A percentile compares a stretch with the other conserved stretches of the same genome.
These are phyloP conservation scores for Sphaeramia orbicularis DNA, from an alignment of 2,797 vertebrate genomes.

Conservation along the genomic window DNA sequence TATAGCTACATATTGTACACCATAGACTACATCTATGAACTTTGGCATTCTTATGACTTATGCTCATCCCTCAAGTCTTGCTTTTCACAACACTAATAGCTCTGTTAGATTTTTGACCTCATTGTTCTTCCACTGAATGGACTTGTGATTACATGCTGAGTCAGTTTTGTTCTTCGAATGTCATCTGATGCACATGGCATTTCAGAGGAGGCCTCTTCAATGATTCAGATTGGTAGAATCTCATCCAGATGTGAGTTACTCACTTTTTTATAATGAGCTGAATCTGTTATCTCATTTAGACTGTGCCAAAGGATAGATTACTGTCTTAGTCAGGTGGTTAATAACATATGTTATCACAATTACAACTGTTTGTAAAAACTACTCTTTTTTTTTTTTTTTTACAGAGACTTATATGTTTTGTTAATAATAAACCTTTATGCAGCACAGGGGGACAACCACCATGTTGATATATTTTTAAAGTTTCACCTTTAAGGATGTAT, in stretches of 20 bases:
- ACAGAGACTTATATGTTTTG: neutral
- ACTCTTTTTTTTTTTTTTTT: neutral
- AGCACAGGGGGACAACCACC: neutral
- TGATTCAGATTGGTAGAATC: neutral
- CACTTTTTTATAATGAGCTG: constrained; percentile 1
- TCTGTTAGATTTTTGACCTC: constrained; percentile 30
- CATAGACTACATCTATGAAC: neutral
- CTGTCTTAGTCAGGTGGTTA: constrained; percentile 24
- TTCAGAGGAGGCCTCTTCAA: constrained; percentile 4
- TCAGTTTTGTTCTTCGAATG: constrained; percentile 29
- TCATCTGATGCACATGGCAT: constrained; percentile 32
- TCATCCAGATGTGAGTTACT: constrained; percentile 5
- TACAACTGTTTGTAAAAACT: neutral
- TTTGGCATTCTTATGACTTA: constrained; percentile 17
- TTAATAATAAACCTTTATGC: neutral
- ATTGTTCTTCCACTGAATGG: constrained; percentile 23
- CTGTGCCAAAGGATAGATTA: constrained; percentile 28
- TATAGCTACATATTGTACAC: too few species aligned
- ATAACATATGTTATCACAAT: neutral
- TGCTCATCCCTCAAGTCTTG: constrained; percentile 15
- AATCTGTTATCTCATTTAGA: neutral
- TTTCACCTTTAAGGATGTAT: neutral
- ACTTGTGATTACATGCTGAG: constrained; percentile 37
- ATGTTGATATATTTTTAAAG: neutral
- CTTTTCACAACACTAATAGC: constrained; percentile 24